Conservation (phyloP, 2,888 invertebrate species). For the Uloborus plumipes region DNA sequence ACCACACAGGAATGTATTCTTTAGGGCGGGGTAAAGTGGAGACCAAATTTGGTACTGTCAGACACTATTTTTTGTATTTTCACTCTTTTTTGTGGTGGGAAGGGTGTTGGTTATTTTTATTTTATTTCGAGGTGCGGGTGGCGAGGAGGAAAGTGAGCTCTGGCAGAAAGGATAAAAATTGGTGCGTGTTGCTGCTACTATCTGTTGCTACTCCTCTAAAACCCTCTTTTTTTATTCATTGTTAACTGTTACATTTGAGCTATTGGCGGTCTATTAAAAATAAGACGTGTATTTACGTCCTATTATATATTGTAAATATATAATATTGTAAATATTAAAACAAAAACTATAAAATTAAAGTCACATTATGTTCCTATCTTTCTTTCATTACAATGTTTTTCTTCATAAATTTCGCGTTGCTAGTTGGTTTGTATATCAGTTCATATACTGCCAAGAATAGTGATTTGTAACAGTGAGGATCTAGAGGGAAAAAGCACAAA, state of each 20-base stretch:
- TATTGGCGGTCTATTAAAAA: no score
- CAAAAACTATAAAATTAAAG: no score
- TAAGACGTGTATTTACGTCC: no score
- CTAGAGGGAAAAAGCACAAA: no score
- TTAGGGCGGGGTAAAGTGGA: slow-evolving; percentile 7
- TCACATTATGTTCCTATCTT: no score
- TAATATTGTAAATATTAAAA: no score
- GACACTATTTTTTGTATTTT: slow-evolving; percentile 7
- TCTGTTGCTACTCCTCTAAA: slow-evolving; percentile 25
- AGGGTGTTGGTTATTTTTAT: slow-evolving; percentile 26
- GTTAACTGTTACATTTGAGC: slow-evolving; percentile 20
- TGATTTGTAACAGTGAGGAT: no score
- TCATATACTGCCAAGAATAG: no score
- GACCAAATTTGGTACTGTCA: slow-evolving; percentile 12
- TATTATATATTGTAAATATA: no score
- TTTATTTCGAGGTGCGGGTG: slow-evolving; percentile 39
- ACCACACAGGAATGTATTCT: slow-evolving; percentile 22
- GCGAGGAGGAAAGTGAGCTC: not conserved
- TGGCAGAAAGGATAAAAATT: slow-evolving; percentile 8
- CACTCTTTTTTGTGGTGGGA: not conserved
- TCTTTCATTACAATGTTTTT: no score
- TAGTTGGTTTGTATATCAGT: no score
- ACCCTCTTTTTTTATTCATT: slow-evolving; percentile 23
- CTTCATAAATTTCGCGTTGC: no score
- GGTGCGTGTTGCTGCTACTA: slow-evolving; percentile 25